phyloP scores from a whole-genome alignment of 2,888 invertebrate genomes.

The Physocephala rufipes region DNA sequence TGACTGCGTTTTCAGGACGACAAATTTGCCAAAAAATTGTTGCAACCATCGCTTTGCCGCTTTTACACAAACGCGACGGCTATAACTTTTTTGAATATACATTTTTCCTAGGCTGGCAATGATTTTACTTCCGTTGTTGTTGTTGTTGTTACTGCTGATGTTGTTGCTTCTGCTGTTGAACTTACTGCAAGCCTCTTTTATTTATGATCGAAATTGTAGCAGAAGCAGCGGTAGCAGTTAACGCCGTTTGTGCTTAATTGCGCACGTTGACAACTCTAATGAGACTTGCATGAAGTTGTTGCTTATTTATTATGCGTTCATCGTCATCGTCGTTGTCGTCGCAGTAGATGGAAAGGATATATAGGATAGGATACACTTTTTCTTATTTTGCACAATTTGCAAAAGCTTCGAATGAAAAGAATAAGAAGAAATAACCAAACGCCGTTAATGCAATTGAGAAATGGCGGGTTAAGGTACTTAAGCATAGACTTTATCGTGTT shows the following conservation, averaged over 20 bases:
- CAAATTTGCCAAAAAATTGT: slow-evolving; percentile 39
- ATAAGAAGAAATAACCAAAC: not conserved
- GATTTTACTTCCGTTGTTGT: too few species aligned
- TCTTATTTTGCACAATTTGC: not conserved
- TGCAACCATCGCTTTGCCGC: slow-evolving; percentile 25
- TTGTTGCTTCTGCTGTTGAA: slow-evolving; percentile 47
- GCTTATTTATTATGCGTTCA: slow-evolving; percentile 21
- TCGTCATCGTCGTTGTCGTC: slow-evolving; percentile 10
- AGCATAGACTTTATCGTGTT: not conserved
- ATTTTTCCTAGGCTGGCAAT: slow-evolving; percentile 41
- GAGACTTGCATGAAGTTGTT: slow-evolving; percentile 28
- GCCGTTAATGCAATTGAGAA: slow-evolving; percentile 9
- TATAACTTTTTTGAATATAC: not conserved
- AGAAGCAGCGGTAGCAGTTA: slow-evolving; percentile 35
- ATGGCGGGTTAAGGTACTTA: not conserved
- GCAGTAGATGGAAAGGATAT: slow-evolving; percentile 9
- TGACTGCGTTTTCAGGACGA: slow-evolving; percentile 33
- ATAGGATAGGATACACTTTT: too few species aligned
- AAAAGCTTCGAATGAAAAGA: too few species aligned
- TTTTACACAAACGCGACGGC: not conserved
- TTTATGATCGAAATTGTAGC: slow-evolving; percentile 47
- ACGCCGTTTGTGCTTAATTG: slow-evolving; percentile 65
- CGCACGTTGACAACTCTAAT: slow-evolving; percentile 48
- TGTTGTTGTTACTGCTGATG: not conserved
- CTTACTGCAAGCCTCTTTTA: slow-evolving; percentile 53